These are phyloP conservation scores for Drosophila littoralis DNA, from an alignment of 1,140 invertebrate genomes.

Conservation along the genomic window DNA sequence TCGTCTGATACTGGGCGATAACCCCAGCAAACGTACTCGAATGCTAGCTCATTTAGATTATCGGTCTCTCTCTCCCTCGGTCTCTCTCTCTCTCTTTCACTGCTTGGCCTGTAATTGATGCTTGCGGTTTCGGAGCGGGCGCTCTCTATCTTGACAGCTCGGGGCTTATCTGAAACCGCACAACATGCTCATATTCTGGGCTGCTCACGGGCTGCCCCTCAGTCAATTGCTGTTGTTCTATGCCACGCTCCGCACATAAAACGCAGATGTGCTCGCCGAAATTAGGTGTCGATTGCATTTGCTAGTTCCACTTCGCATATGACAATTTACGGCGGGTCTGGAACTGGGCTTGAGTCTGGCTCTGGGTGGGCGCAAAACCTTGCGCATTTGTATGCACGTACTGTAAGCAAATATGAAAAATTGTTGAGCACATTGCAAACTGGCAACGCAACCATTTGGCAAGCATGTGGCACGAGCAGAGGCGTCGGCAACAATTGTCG, in stretches of 20 bases:
- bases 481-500: slow-evolving; percentile 3
- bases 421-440: slow-evolving; percentile 47
- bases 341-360: neutral
- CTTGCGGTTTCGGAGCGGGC: slow-evolving; percentile 11
- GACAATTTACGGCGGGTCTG: slow-evolving; percentile 58
- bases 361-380: slow-evolving; percentile 21
- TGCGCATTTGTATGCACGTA: slow-evolving; percentile 72
- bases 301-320: slow-evolving; percentile 57
- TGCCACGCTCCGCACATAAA: slow-evolving; percentile 32
- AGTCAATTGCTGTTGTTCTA: neutral
- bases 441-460: neutral
- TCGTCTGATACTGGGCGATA: slow-evolving; percentile 25
- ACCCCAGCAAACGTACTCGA: slow-evolving; percentile 16
- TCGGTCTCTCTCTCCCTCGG: slow-evolving; percentile 16
- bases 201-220: neutral
- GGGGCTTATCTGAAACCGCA: slow-evolving; percentile 36
- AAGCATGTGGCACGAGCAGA: slow-evolving; percentile 21
- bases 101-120: slow-evolving; percentile 32
- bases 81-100: slow-evolving; percentile 12
- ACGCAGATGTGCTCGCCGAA: slow-evolving; percentile 29
- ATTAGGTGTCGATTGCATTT: slow-evolving; percentile 77
- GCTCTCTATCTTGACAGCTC: neutral
- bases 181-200: slow-evolving; percentile 17
- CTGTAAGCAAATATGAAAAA: slow-evolving; percentile 78
- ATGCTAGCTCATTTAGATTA: slow-evolving; percentile 16